These are phyloP conservation scores for Hydrozoanthus gracilis DNA, from an alignment of 92 coral and sea anemone genomes.

Conservation along the genomic window DNA sequence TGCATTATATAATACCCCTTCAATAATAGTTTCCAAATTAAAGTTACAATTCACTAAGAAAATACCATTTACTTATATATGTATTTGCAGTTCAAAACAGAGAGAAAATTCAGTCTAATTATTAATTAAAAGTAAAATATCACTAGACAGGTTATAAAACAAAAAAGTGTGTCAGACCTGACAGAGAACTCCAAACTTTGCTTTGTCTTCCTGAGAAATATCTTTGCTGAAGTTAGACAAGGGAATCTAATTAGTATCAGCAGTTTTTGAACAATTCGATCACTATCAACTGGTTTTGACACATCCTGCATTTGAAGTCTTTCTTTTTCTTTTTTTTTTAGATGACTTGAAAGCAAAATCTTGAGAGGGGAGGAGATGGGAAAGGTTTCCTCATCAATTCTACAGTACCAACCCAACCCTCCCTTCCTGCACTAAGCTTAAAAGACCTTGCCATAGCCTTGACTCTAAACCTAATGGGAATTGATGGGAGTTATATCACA, in stretches of 20 bases:
- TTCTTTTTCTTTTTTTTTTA: no score
- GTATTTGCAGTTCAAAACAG: background rate
- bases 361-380: no score
- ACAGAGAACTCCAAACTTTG: slow-evolving; percentile 92
- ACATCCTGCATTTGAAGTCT: no score
- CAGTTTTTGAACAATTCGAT: background rate
- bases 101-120: background rate
- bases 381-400: no score
- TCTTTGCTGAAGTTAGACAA: slow-evolving; percentile 50
- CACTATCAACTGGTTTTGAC: no score
- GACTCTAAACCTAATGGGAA: no score
- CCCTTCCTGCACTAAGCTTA: no score
- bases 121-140: background rate
- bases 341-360: no score
- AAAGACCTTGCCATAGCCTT: no score
- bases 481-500: no score
- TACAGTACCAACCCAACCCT: no score
- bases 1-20: no score
- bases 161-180: slow-evolving; percentile 63
- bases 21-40: background rate
- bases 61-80: background rate
- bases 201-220: slow-evolving; percentile 92
- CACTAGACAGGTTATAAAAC: background rate
- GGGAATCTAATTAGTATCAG: background rate
- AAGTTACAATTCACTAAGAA: background rate